phyloP scores from a whole-genome alignment of 2,113 vertebrate genomes.

The Oceanites oceanicus region DNA sequence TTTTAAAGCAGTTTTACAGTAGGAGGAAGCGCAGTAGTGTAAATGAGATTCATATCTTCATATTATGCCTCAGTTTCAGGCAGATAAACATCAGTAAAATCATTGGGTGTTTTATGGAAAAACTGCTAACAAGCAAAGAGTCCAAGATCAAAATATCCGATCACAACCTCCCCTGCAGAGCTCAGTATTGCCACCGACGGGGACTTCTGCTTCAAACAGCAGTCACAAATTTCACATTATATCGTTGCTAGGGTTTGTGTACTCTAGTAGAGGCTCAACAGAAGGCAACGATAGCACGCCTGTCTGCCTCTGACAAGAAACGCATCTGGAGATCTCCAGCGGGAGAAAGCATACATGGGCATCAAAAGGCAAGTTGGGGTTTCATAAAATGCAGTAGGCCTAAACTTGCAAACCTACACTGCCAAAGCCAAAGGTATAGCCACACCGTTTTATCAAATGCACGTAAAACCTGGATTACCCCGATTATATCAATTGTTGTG shows the following conservation, averaged over 20 bases:
- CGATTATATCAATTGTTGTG: not conserved
- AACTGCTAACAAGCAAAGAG: not conserved
- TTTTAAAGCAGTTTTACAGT: not conserved
- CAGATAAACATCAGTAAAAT: not conserved
- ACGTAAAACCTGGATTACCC: not conserved
- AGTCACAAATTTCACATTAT: not conserved
- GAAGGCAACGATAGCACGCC: accelerated
- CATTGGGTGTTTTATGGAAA: not conserved
- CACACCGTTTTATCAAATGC: not conserved
- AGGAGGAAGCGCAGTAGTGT: not conserved
- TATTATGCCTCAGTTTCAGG: not conserved
- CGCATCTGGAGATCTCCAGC: not conserved
- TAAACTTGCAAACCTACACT: not conserved
- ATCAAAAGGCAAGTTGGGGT: not conserved
- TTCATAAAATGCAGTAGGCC: not conserved
- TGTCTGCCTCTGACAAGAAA: not conserved
- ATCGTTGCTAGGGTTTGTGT: not conserved
- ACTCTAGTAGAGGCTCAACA: not conserved
- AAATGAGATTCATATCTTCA: not conserved
- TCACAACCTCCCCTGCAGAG: not conserved
- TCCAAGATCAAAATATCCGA: not conserved
- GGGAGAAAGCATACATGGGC: not conserved
- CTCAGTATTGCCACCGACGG: not conserved
- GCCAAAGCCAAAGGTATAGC: not conserved
- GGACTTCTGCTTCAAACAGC: not conserved